Base-by-base conservation (phyloP, 2,888 invertebrate species). In the Polydrusus pterygomalis region DNA sequence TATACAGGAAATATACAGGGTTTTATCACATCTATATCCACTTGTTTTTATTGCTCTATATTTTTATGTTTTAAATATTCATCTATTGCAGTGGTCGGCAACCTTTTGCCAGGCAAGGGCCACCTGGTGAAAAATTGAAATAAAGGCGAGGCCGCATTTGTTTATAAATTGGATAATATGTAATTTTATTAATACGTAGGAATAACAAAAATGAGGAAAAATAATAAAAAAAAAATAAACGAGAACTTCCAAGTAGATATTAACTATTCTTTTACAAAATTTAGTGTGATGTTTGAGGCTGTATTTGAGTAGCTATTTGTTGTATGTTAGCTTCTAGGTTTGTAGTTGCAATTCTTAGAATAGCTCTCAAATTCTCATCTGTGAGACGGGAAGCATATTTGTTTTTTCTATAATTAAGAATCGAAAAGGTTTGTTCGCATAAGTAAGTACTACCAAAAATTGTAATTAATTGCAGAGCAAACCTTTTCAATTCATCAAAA, bases 351-450 rank as follows among this genome's bases (percentile, higher is more conserved):
- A 56, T 9, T n/a, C 51, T 3, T 51, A 30, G 30, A n/a, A 56
- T 25, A 7, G 54, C 54, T 1, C 15, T 38, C 43, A 18, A 54
- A 56, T 63, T 63, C 58, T 65, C 51, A 74, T 70, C 54, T 51
- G 70, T 63, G 34, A 74, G 40, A 13, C 68, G 30, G 20, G 54
- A 49, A 30, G 60, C 40, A 45, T 74, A 49, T 74, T 74, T 74
- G 54, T 58, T 68, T 69, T 74, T 69, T 74, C 60, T 62, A 56
- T 70, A 70, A 74, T 74, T 74, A n/a, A 70, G 38, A 58, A 47
- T 64, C 70, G 51, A 64, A 74, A 67, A 73, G n/a, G 63, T 56
- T 56, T 56, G 54, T 56, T 56, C 18, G n/a, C 54, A 25, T n/a
- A 30, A 2, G 9, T 56, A 56, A n/a, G 54, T 25, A 11, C 30